These are phyloP conservation scores for Glandiceps talaboti DNA, from an alignment of 53 echinoderm and acorn worm genomes.

Conservation along the genomic window DNA sequence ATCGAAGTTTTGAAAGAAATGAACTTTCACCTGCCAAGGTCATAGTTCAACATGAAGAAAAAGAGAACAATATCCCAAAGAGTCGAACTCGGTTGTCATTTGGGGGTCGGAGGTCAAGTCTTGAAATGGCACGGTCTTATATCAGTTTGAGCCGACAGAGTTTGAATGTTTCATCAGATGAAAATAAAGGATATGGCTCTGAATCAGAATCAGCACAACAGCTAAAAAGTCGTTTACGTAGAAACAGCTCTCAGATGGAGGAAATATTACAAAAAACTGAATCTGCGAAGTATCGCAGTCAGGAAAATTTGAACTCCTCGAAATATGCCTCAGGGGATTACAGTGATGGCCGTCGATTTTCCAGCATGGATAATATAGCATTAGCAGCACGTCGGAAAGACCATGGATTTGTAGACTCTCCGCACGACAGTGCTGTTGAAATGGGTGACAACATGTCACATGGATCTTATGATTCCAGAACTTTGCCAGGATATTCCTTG, in stretches of 20 bases:
- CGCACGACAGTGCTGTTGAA: not conserved
- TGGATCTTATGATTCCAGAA: not conserved
- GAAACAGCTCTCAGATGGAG: not conserved
- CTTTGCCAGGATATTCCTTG: conserved; percentile 24
- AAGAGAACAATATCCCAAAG: not conserved
- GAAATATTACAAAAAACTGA: not conserved
- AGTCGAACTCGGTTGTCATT: not conserved
- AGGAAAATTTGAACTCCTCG: not conserved
- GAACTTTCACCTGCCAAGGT: not conserved
- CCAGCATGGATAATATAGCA: not conserved
- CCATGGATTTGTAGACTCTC: not conserved
- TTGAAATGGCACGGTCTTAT: not conserved
- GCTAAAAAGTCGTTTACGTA: not conserved
- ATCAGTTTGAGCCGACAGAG: not conserved
- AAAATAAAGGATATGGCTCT: not conserved
- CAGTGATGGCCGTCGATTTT: not conserved
- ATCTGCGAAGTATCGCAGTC: not conserved
- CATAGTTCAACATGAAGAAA: not conserved
- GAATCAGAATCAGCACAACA: not conserved
- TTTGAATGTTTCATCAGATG: not conserved
- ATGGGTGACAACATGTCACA: not conserved
- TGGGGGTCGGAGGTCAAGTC: not conserved
- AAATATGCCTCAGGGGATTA: not conserved
- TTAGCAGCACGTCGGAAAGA: not conserved
- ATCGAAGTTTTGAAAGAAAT: not conserved